phyloP scores from a whole-genome alignment of 2,888 invertebrate genomes.

The Tribolium freemani region DNA sequence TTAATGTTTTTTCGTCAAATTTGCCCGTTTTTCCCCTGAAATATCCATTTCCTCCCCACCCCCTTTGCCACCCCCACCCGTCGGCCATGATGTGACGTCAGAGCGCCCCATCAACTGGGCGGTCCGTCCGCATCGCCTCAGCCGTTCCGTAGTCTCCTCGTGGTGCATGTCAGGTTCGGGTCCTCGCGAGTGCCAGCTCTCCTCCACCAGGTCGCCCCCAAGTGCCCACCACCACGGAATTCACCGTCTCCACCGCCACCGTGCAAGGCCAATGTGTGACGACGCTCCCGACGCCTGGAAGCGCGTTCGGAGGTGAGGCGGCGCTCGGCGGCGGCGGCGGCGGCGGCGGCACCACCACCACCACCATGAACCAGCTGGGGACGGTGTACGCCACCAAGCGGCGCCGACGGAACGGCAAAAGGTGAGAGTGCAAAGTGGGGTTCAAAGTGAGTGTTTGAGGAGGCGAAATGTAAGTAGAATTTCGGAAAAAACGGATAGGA shows the following conservation, averaged over 20 bases:
- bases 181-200: neutral
- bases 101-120: constrained; percentile 54
- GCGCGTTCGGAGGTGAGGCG: constrained; percentile 63
- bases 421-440: constrained; percentile 70
- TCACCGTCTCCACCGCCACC: constrained; percentile 60
- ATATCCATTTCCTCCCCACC: neutral
- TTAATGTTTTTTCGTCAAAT: no score
- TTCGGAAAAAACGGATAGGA: neutral
- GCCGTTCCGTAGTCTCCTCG: constrained; percentile 53
- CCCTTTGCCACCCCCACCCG: constrained; percentile 45
- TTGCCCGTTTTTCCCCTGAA: no score
- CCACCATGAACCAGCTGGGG: constrained; percentile 87
- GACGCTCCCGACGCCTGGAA: constrained; percentile 53
- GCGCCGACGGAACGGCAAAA: constrained; percentile 95
- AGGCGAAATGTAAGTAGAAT: neutral
- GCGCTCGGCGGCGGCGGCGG: constrained; percentile 58
- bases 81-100: constrained; percentile 66
- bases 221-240: constrained; percentile 61
- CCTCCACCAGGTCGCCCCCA: no score
- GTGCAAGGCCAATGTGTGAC: constrained; percentile 66
- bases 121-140: constrained; percentile 49
- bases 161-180: constrained; percentile 28
- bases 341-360: constrained; percentile 59
- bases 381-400: constrained; percentile 98
- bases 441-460: neutral